Conservation (phyloP, 2,888 invertebrate species). For the Eristalis intricaria region DNA sequence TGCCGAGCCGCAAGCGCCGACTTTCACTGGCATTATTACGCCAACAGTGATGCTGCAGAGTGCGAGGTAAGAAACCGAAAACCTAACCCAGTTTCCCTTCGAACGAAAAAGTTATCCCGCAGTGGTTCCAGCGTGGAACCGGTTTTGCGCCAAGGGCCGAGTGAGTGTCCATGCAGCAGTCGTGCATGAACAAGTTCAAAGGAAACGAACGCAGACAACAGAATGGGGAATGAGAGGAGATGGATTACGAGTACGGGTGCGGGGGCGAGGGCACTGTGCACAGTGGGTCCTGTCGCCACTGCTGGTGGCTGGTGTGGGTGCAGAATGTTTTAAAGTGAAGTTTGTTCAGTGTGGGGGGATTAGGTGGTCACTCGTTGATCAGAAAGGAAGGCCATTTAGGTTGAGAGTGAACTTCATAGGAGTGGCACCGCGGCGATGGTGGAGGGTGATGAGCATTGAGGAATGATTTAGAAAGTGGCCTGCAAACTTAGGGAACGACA, state of each 20-base stretch:
- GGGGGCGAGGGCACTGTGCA: neutral
- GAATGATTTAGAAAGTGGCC: too few relatives aligned
- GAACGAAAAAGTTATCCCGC: slow-evolving; percentile 18
- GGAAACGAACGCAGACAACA: slow-evolving; percentile 12
- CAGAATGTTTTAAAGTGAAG: neutral
- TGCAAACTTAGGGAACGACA: too few relatives aligned
- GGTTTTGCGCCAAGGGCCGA: slow-evolving; percentile 25
- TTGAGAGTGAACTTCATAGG: too few relatives aligned
- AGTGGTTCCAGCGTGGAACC: slow-evolving; percentile 38
- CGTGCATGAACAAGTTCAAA: slow-evolving; percentile 36
- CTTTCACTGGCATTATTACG: slow-evolving; percentile 68
- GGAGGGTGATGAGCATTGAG: too few relatives aligned
- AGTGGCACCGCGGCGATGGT: too few relatives aligned
- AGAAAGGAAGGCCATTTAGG: neutral
- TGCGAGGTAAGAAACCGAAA: slow-evolving; percentile 12
- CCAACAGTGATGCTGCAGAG: slow-evolving; percentile 32
- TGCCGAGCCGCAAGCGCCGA: slow-evolving; percentile 61
- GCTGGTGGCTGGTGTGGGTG: neutral
- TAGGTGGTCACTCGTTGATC: neutral
- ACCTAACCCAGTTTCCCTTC: slow-evolving; percentile 72
- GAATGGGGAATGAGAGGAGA: slow-evolving; percentile 11
- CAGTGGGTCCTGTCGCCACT: neutral
- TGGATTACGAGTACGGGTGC: too few relatives aligned
- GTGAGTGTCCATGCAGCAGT: slow-evolving; percentile 9
- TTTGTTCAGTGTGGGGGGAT: neutral